Base-by-base conservation (phyloP, 2,888 invertebrate genomes). In the Apantesis nais region DNA sequence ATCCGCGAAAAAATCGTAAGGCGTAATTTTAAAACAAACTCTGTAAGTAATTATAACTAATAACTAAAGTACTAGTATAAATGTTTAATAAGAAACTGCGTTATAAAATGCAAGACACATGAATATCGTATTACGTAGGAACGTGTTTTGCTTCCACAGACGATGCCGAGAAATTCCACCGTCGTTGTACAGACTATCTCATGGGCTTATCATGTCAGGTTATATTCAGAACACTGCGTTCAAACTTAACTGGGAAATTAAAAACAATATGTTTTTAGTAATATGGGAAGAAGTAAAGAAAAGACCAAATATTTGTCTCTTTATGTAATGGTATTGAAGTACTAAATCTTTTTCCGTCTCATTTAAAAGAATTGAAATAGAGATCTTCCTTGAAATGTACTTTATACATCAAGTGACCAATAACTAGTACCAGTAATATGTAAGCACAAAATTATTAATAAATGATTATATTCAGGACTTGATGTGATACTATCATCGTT, bases 101-200 rank as follows among this genome's bases (percentile, higher is more conserved):
- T 80, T 81, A 76, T 74, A 81, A 83, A 83, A 84, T 83, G 79
- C 78, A 84, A 82, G 80, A 81, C 77, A 76, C 79, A 76, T 86
- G 86, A 84, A 87, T 88, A 84, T 83, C 77, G 80, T 85, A 83
- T 79, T 72, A 78, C 65, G 67, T 72, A 48, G 61, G 72, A 58
- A 85, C 87, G 88, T 88, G 88, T 77, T 81, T 77, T 71, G 85
- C 71, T 79, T 86, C 65, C 71, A 76, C 70, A 78, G 78, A 78
- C 77, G 74, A 25, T 34, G 48, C 62, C 58, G 71, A 79, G 68
- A 71, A 77, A 78, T 75, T 65, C 72, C 71, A 80, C 75, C 67
- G 74, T 58, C 48, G 61, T 66, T 65, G 44, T 63, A 61, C 25
- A 63, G 29, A 62, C 39, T 31, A 69, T 72, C 71, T 67, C 31